These are phyloP conservation scores for Caenorhabditis virilis DNA, from an alignment of 2,888 invertebrate genomes.

Conservation along the genomic window DNA sequence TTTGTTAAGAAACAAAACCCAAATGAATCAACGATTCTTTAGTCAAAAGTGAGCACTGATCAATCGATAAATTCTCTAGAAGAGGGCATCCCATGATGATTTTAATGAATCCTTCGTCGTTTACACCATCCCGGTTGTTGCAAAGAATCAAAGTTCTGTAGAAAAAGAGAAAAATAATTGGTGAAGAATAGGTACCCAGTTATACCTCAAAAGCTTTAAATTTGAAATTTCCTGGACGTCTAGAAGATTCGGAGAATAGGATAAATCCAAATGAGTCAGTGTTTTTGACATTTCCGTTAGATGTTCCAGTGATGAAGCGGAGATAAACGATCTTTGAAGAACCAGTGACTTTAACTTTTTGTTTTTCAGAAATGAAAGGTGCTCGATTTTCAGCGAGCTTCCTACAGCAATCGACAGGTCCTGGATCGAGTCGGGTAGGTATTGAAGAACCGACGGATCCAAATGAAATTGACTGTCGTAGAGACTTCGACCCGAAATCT, in stretches of 20 bases:
- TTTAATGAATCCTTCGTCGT: constrained; percentile 8
- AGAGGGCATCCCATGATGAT: constrained; percentile 11
- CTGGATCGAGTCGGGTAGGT: constrained; percentile 20
- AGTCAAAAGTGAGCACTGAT: constrained; percentile 19
- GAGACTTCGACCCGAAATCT: constrained; percentile 22
- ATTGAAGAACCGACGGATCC: constrained; percentile 19
- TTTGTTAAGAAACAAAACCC: constrained; percentile 6
- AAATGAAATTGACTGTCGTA: constrained; percentile 24
- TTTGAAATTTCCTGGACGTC: constrained; percentile 17
- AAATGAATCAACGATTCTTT: constrained; percentile 8
- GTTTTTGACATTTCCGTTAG: constrained; percentile 18
- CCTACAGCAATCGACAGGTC: constrained; percentile 31
- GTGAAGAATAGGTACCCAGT: no score
- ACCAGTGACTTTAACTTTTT: constrained; percentile 22
- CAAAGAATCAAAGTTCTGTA: constrained; percentile 10
- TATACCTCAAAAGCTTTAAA: constrained; percentile 9
- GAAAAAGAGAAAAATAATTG: no score
- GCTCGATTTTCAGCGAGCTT: constrained; percentile 21
- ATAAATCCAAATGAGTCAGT: constrained; percentile 27
- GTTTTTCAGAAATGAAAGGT: constrained; percentile 23
- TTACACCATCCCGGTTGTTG: constrained; percentile 29
- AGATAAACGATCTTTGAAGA: constrained; percentile 32
- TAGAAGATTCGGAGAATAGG: constrained; percentile 21
- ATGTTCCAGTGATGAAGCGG: constrained; percentile 13
- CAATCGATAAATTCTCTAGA: constrained; percentile 11